A percentile compares a stretch with the other conserved stretches of the same genome.
phyloP scores from a whole-genome alignment of 1,140 invertebrate species.

The Drosophila truncata region DNA sequence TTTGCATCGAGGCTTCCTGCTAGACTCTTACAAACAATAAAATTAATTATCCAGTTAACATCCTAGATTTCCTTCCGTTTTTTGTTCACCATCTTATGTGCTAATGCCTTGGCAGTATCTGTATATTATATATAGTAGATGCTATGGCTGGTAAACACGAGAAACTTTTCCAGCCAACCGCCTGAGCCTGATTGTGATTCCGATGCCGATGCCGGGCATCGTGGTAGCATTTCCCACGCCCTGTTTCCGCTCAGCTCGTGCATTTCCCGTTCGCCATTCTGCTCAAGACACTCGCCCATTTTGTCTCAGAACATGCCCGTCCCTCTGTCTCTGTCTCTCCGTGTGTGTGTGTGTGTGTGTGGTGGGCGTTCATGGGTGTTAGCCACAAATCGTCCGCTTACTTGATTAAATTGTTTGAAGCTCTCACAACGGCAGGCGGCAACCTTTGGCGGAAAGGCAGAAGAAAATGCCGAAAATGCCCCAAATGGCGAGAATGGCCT shows the following conservation, averaged over 20 bases:
- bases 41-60: not conserved
- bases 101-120: not conserved
- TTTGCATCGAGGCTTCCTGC: not conserved
- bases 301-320: conserved; percentile 15
- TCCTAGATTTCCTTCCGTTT: not conserved
- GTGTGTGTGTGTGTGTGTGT: not conserved
- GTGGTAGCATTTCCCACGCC: conserved; percentile 57
- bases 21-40: not conserved
- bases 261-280: conserved; percentile 55
- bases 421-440: conserved; percentile 18
- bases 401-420: conserved; percentile 77
- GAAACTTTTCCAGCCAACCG: conserved; percentile 51
- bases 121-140: conserved; percentile 8
- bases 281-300: conserved; percentile 47
- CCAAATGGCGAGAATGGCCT: conserved; percentile 58
- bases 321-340: too few relatives aligned
- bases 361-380: conserved; percentile 39
- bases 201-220: conserved; percentile 15
- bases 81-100: not conserved
- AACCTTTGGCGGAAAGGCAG: conserved; percentile 14
- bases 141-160: conserved; percentile 38
- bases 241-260: conserved; percentile 65
- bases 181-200: conserved; percentile 29
- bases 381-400: conserved; percentile 66
- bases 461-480: conserved; percentile 47